Evolutionary conservation across 1,140 invertebrate genomes (phyloP), one percentile per base, ranked within the genome.

Genomic region (Laupala kohalensis): DNA sequence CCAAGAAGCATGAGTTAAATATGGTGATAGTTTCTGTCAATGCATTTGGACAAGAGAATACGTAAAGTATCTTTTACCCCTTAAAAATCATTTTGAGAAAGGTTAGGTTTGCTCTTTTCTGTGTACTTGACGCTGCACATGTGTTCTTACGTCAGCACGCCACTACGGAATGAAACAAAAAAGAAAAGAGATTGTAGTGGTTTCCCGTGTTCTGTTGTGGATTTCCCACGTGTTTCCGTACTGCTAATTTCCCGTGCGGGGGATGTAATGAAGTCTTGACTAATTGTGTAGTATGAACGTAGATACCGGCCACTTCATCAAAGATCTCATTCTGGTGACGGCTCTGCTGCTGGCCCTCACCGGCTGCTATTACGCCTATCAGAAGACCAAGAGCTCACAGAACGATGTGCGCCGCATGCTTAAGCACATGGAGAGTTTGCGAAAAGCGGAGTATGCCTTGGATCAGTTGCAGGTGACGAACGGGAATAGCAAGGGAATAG

Each of bases 391-490:
- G 77, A 90, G 88, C 76, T 94, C 93, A 5, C 90, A 94, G 74
- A 84, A 85, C 69, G 91, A 97, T 78, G 82, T 97, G 37, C 86
- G 88, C 69, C 88, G 92, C 72, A 95, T 97, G 93, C 90, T 94
- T 78, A 89, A 90, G 76, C 94, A 97, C 76, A 93, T 97, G 92
- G 95, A 97, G 77, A 90, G 90, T 75, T 82, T 98, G 69, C 90
- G 94, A 74, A 91, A 90, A 77, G 94, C 95, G 5, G 95, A 97
- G 81, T 85, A 92, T 73, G 90, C 92, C 25, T 80, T 97, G 4
- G 88, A 90, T 80, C 89, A 93, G 78, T 84, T 96, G 78, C 93
- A 96, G 82, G 89, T 90, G 80, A 62, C 30, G n/a, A n/a, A n/a
- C n/a, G n/a, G n/a, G n/a, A n/a, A n/a, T n/a, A n/a, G n/a, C n/a